Conservation (phyloP, 2,888 invertebrate species). For the Cephus runcator region DNA sequence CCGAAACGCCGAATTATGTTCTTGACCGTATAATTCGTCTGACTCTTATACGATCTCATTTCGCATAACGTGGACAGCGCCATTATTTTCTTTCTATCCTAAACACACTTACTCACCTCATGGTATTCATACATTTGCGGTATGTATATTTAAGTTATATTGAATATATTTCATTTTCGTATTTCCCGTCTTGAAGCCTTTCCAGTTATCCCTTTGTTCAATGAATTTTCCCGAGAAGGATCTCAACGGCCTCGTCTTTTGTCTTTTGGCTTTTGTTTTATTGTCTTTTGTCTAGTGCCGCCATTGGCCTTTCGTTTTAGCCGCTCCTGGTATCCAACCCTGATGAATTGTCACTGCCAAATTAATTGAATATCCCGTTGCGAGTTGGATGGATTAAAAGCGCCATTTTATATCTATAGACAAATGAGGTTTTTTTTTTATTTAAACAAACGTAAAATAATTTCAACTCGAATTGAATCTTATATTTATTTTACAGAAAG, state of each 20-base stretch:
- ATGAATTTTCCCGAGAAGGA: not conserved
- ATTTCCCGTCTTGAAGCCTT: not conserved
- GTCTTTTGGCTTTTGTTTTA: not conserved
- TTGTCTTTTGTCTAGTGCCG: not conserved
- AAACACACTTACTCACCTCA: not conserved
- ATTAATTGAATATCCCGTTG: not conserved
- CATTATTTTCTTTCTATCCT: not conserved
- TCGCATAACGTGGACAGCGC: not conserved
- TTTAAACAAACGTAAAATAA: not conserved
- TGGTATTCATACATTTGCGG: too few relatives aligned
- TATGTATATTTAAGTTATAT: too few relatives aligned
- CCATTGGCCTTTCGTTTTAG: not conserved
- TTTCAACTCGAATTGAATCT: not conserved
- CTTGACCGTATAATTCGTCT: slow-evolving; percentile 39
- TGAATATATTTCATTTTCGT: not conserved
- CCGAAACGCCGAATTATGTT: slow-evolving; percentile 15
- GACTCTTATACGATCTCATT: slow-evolving; percentile 36
- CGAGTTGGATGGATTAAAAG: not conserved
- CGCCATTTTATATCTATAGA: not conserved
- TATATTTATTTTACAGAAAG: not conserved
- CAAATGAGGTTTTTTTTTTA: not conserved
- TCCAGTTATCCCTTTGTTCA: not conserved
- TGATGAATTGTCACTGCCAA: not conserved
- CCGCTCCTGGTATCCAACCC: not conserved
- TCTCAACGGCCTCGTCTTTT: not conserved